phyloP scores from a whole-genome alignment of 2,113 vertebrate genomes.

The Aptenodytes forsteri region DNA sequence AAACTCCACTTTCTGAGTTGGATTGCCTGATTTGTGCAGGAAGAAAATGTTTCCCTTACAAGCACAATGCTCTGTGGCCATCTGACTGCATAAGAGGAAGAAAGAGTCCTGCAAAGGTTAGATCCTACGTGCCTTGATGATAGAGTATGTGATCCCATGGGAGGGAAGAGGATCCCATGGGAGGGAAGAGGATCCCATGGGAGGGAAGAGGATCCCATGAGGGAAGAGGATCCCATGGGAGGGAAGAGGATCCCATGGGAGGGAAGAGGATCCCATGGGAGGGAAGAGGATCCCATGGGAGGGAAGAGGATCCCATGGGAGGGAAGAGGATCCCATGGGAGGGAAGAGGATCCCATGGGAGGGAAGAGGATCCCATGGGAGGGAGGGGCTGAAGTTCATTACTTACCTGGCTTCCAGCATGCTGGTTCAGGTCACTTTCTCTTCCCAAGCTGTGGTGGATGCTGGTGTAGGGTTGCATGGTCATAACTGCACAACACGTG shows the following conservation, averaged over 20 bases:
- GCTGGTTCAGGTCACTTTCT: background rate
- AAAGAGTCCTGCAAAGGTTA: background rate
- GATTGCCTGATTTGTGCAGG: background rate
- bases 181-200: background rate
- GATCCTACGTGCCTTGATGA: background rate
- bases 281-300: background rate
- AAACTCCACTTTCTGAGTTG: background rate
- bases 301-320: background rate
- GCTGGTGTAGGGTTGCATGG: background rate
- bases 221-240: background rate
- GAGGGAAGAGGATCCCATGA: no score
- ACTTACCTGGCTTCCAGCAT: background rate
- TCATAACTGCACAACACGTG: rapidly evolving
- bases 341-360: background rate
- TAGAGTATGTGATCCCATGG: background rate
- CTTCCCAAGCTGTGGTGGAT: background rate
- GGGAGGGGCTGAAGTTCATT: background rate
- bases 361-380: background rate
- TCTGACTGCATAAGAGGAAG: background rate
- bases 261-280: background rate
- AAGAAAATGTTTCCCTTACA: background rate
- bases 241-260: background rate
- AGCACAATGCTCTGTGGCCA: background rate
- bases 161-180: background rate
- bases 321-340: no score